Percentiles rank a stretch among this genome's conserved stretches.
Evolutionary conservation across 1,140 invertebrate genomes (phyloP).

Genomic region (Aphaenogaster floridana): DNA sequence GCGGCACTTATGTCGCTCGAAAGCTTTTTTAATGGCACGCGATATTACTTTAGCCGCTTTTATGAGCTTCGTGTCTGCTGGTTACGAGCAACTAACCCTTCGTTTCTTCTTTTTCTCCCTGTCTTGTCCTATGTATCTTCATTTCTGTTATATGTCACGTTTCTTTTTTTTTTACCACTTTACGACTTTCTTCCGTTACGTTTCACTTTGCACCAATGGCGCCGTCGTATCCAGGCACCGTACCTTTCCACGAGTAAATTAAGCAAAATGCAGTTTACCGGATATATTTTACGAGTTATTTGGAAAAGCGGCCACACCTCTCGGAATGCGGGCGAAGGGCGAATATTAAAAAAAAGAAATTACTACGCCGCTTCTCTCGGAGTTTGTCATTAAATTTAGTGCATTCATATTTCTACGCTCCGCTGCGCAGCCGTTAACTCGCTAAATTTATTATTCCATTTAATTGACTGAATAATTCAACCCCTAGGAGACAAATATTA

Average conservation of each 20-base stretch:
- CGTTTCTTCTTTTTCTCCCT: background rate
- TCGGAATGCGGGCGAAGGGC: background rate
- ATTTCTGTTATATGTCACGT: background rate
- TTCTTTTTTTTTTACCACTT: background rate
- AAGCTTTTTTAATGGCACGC: slow-evolving; percentile 18
- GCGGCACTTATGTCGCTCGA: slow-evolving; percentile 8
- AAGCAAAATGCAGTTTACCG: slow-evolving; percentile 11
- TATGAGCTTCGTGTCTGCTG: slow-evolving; percentile 14
- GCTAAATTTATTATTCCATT: slow-evolving; percentile 32
- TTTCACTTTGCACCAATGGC: background rate
- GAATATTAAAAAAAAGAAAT: slow-evolving; percentile 30
- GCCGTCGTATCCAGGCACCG: background rate
- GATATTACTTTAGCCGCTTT: slow-evolving; percentile 36
- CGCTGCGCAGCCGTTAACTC: background rate
- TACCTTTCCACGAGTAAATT: slow-evolving; percentile 19
- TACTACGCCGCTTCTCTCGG: background rate
- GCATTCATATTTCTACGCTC: slow-evolving; percentile 22
- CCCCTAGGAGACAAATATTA: background rate
- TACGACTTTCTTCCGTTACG: background rate
- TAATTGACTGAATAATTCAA: slow-evolving; percentile 40
- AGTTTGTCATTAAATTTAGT: slow-evolving; percentile 16
- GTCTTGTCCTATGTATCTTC: background rate
- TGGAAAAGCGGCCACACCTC: background rate
- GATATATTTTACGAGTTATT: slow-evolving; percentile 23
- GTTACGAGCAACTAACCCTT: background rate